These are phyloP conservation scores for Nothoprocta perdicaria DNA, from an alignment of 2,113 vertebrate species.

Conservation along the genomic window DNA sequence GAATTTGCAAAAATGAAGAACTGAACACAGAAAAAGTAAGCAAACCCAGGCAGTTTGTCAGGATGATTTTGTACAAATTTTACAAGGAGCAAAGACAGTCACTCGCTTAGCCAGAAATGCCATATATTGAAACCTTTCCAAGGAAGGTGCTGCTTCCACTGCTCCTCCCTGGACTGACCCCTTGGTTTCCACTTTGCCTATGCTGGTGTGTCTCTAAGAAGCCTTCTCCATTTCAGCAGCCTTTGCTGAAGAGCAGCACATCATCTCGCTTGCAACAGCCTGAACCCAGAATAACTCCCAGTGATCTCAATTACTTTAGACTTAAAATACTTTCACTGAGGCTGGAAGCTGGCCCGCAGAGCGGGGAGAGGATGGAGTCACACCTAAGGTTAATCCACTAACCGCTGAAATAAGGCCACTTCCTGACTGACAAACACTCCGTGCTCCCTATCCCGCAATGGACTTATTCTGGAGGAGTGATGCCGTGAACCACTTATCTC, in stretches of 20 bases:
- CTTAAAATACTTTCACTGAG: neutral
- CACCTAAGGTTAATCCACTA: neutral
- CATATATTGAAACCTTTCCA: neutral
- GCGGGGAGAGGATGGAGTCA: neutral
- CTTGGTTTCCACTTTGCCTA: neutral
- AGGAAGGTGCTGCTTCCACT: neutral
- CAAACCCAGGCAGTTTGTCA: neutral
- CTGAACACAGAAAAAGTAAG: neutral
- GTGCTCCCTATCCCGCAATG: fast-evolving
- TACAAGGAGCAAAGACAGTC: neutral
- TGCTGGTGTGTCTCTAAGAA: neutral
- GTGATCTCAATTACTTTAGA: neutral
- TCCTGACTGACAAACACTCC: neutral
- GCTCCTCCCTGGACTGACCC: neutral
- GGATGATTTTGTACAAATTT: neutral
- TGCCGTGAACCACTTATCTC: neutral
- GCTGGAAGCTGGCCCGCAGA: neutral
- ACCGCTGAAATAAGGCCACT: neutral
- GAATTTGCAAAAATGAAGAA: neutral
- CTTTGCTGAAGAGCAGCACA: neutral
- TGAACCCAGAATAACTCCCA: neutral
- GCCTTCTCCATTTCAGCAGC: neutral
- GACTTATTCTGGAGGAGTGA: neutral
- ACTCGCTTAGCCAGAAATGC: neutral
- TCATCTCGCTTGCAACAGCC: neutral